Conservation (phyloP, 2,888 invertebrate species). For the Euphydryas editha region DNA sequence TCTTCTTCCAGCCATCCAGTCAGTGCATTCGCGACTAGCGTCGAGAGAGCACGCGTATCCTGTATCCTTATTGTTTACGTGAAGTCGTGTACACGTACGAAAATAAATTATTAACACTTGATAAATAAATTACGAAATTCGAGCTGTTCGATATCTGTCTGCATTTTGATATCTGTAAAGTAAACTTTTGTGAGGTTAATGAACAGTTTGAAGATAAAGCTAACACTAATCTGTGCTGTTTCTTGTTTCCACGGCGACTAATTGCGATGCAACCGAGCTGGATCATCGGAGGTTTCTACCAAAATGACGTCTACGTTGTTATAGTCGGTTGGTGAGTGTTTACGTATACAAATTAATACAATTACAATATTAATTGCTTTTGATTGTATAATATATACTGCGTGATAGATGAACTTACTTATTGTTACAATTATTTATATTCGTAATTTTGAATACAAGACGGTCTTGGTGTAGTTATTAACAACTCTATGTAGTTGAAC, state of each 20-base stretch:
- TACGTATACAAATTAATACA: neutral
- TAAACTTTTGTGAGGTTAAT: neutral
- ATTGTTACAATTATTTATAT: too few relatives aligned
- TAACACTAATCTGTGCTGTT: constrained; percentile 10
- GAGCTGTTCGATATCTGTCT: constrained; percentile 5
- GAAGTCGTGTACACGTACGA: constrained; percentile 13
- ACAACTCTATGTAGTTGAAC: too few relatives aligned
- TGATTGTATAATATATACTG: neutral
- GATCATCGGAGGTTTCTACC: constrained; percentile 20
- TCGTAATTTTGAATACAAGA: too few relatives aligned
- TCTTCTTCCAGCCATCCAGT: constrained; percentile 27
- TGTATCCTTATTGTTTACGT: constrained; percentile 20
- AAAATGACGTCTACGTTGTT: constrained; percentile 23
- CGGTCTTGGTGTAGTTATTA: too few relatives aligned
- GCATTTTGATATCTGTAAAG: neutral
- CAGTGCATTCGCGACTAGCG: constrained; percentile 32
- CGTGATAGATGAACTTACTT: too few relatives aligned
- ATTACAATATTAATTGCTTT: neutral
- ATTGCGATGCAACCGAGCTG: constrained; percentile 23
- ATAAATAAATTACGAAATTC: constrained; percentile 4
- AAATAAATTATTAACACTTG: constrained; percentile 27
- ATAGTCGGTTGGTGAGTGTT: constrained; percentile 27
- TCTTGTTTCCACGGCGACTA: constrained; percentile 12
- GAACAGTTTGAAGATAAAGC: neutral
- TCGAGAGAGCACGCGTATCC: constrained; percentile 27